Conservation (phyloP, 1,140 invertebrate genomes). For the Oryzaephilus surinamensis region DNA sequence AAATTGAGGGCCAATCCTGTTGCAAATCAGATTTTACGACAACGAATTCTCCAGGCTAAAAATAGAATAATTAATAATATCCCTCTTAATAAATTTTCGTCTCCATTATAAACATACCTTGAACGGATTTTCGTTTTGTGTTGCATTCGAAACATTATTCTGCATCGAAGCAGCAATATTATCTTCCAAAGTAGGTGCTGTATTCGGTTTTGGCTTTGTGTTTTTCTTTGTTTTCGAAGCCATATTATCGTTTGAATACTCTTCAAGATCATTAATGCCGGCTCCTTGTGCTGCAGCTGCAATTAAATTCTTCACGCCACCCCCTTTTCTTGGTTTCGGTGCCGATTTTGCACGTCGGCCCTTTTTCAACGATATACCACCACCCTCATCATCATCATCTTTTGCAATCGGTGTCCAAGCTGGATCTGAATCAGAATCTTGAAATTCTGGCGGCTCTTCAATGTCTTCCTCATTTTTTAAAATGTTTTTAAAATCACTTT, state of each 20-base stretch:
- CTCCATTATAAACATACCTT: slow-evolving; percentile 33
- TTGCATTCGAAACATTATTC: slow-evolving; percentile 34
- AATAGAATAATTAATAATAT: slow-evolving; percentile 7
- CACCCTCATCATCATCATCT: slow-evolving; percentile 28
- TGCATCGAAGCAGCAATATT: slow-evolving; percentile 40
- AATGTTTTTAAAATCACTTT: slow-evolving; percentile 39
- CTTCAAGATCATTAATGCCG: slow-evolving; percentile 35
- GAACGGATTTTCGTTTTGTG: slow-evolving; percentile 41
- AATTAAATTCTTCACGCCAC: slow-evolving; percentile 25
- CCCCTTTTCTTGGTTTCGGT: slow-evolving; percentile 11
- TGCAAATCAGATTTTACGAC: slow-evolving; percentile 64
- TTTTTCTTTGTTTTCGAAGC: slow-evolving; percentile 16
- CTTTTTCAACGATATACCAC: slow-evolving; percentile 15
- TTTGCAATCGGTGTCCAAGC: slow-evolving; percentile 59
- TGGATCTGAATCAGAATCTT: slow-evolving; percentile 59
- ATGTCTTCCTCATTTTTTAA: slow-evolving; percentile 41
- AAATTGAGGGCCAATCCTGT: slow-evolving; percentile 68
- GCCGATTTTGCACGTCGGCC: no score
- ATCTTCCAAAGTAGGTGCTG: slow-evolving; percentile 33
- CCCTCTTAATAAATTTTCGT: neutral
- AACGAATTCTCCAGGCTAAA: slow-evolving; percentile 73
- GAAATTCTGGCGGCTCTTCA: slow-evolving; percentile 41
- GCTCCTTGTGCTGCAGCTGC: slow-evolving; percentile 42
- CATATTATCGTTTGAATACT: slow-evolving; percentile 16
- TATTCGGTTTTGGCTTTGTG: slow-evolving; percentile 21